These are phyloP conservation scores for Lysandra bellargus DNA, from an alignment of 2,888 invertebrate species.

Conservation along the genomic window DNA sequence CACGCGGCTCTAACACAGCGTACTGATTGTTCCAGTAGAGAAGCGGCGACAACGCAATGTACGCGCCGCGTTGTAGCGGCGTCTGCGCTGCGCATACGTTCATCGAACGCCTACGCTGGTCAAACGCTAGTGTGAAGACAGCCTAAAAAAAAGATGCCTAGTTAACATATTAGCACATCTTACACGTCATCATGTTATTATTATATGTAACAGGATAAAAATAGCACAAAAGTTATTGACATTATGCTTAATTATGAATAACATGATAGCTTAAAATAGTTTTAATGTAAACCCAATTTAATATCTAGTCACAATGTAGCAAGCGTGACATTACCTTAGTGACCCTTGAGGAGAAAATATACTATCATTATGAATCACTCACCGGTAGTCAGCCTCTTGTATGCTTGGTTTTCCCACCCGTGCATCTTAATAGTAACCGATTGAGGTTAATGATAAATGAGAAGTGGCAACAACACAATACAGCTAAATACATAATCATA, in stretches of 20 bases:
- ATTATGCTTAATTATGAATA: background rate
- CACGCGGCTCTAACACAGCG: no score
- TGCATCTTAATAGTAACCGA: background rate
- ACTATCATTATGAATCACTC: background rate
- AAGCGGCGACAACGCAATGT: no score
- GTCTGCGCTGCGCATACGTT: no score
- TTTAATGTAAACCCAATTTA: background rate
- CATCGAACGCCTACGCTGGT: no score
- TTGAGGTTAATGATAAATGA: background rate
- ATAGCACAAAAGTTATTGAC: background rate
- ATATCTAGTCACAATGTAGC: background rate
- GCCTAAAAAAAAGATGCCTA: no score
- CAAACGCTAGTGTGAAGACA: no score
- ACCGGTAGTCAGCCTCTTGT: background rate
- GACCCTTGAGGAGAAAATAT: background rate
- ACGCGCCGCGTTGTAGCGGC: no score
- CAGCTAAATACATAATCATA: no score
- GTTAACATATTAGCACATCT: no score
- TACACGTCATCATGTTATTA: no score
- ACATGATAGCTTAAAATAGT: background rate
- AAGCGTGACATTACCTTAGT: background rate
- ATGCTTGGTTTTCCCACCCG: background rate
- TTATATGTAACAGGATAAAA: background rate
- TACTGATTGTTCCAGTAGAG: no score
- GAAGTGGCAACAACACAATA: background rate